A percentile compares a stretch with the other conserved stretches of the same genome.
These are phyloP conservation scores for Agriopis leucophaearia DNA, from an alignment of 2,888 invertebrate species.

Conservation along the genomic window DNA sequence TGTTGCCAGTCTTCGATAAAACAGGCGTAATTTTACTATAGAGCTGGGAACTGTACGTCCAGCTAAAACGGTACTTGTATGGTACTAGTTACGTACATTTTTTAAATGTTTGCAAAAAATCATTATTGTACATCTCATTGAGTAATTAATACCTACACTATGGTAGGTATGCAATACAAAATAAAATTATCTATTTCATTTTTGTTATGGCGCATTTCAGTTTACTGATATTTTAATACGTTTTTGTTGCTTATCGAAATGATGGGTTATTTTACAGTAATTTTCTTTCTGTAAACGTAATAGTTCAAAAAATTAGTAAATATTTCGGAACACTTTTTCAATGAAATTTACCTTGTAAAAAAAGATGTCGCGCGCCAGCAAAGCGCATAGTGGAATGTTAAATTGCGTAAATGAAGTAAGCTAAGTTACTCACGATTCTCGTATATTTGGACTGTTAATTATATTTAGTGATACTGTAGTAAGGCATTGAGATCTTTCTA, in stretches of 20 bases:
- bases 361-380: background rate
- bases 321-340: background rate
- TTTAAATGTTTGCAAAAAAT: constrained; percentile 6
- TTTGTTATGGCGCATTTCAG: constrained; percentile 6
- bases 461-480: constrained; percentile 59
- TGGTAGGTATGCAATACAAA: constrained; percentile 5
- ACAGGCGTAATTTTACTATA: background rate
- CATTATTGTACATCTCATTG: constrained; percentile 11
- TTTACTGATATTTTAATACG: constrained; percentile 5
- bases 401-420: constrained; percentile 27
- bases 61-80: background rate
- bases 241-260: background rate
- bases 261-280: background rate
- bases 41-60: background rate
- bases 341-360: background rate
- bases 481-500: constrained; percentile 49
- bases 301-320: background rate
- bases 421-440: constrained; percentile 32
- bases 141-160: background rate
- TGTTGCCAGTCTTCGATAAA: constrained; percentile 3
- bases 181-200: constrained; percentile 17
- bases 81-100: background rate
- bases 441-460: constrained; percentile 57
- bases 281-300: background rate
- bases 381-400: constrained; percentile 37